Base-by-base conservation (phyloP, 2,797 vertebrate species). In the Myripristis murdjan region DNA sequence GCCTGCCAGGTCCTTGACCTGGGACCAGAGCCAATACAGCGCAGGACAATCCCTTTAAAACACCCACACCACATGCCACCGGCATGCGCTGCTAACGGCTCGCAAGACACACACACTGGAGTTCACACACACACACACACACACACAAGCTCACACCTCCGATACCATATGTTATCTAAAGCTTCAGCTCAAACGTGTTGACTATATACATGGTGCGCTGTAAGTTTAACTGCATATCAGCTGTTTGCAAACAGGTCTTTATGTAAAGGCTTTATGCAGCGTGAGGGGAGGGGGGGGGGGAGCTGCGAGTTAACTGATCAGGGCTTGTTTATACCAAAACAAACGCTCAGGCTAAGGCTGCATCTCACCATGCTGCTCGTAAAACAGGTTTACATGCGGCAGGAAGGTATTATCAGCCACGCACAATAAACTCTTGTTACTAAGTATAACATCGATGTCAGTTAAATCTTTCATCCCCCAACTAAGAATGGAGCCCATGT, bases 231-330 rank as follows among this genome's bases (percentile, higher is more conserved):
- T 0, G n/a, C 59, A 74, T 73, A 84, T 90, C 90, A 90, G 86
- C 84, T 91, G 90, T 89, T 91, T 92, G 83, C 65, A 78, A 90
- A 91, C 87, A 89, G 64, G 82, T 85, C 81, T 86, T 86, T 69
- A 84, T 80, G 82, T 77, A 75, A 89, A 89, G 52, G 57, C 72
- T 68, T 60, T 52, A 43, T 58, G 64, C 77, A 60, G 73, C 70
- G 75, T 71, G 66, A 51, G 69, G 79, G 28, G 64, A 51, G 9
- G 47, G 62, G 63, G 63, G 77, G 22, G 12, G 79, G 79, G 83
- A 72, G 68, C 81, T 58, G 51, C 61, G 66, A 81, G 65, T 56
- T 76, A 78, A 79, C 77, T 78, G 71, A 87, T 87, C 63, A 0
- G 58, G 63, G 73, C 72, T 60, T 91, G 87, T 92, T 92, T 89